These are phyloP conservation scores for Trinectes maculatus DNA, from an alignment of 2,113 vertebrate genomes.

Conservation along the genomic window DNA sequence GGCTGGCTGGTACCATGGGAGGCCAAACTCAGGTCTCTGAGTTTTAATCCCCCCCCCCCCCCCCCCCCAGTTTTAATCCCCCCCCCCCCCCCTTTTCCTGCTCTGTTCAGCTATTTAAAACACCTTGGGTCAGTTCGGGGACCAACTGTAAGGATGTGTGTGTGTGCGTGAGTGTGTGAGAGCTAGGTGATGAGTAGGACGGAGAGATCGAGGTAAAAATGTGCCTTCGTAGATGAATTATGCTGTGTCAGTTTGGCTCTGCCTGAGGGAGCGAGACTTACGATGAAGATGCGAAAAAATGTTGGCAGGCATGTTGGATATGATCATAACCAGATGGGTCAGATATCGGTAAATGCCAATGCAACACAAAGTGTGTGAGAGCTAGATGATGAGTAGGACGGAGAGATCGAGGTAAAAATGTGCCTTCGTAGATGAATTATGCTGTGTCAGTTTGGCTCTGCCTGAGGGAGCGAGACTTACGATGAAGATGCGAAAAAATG, in stretches of 20 bases:
- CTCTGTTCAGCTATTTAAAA: conserved; percentile 65
- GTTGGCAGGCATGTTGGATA: conserved; percentile 3
- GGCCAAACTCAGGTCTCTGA: conserved; percentile 34
- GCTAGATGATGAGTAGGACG: conserved; percentile 9
- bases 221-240: conserved; percentile 51
- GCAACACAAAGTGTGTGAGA: neutral
- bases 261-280: conserved; percentile 14
- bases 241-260: conserved; percentile 15
- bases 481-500: conserved; percentile 1
- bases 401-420: conserved; percentile 9
- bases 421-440: conserved; percentile 51
- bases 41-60: conserved; percentile 28
- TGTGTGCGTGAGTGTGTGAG: neutral
- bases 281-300: conserved; percentile 2
- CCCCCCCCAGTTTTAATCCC: conserved; percentile 33
- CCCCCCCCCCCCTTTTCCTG: conserved; percentile 30
- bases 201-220: conserved; percentile 9
- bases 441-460: conserved; percentile 18
- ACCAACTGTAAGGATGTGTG: conserved; percentile 40
- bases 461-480: conserved; percentile 12
- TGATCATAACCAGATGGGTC: conserved; percentile 26
- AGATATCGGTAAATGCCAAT: neutral
- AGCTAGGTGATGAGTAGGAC: conserved; percentile 9
- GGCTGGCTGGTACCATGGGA: conserved; percentile 25
- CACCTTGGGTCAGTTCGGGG: conserved; percentile 57